Evolutionary conservation across 2,888 invertebrate genomes (phyloP).

Genomic region (Leucania comma): DNA sequence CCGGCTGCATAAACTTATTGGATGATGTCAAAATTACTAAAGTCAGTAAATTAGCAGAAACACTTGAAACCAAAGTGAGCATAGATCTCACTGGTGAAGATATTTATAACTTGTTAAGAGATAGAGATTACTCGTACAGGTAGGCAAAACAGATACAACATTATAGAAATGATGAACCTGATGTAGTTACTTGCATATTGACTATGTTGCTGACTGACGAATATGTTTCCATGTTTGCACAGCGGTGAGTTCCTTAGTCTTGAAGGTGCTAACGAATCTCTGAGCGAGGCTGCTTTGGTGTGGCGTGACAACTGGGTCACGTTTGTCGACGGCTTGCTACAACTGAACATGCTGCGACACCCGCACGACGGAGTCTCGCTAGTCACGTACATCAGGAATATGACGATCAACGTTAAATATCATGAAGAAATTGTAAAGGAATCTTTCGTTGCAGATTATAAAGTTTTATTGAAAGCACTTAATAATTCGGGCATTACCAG

Average conservation of each 20-base stretch:
- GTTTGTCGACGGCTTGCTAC: conserved; percentile 95
- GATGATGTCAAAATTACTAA: background rate
- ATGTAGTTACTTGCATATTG: too few relatives aligned
- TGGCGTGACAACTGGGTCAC: conserved; percentile 96
- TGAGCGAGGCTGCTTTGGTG: conserved; percentile 75
- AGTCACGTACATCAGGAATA: conserved; percentile 85
- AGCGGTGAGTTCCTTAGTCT: conserved; percentile 74
- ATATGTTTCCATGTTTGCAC: background rate
- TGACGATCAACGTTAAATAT: conserved; percentile 62
- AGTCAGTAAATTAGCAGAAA: background rate
- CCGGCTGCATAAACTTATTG: conserved; percentile 9
- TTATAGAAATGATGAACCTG: too few relatives aligned
- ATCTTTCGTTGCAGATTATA: conserved; percentile 8
- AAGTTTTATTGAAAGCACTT: conserved; percentile 51
- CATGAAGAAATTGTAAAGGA: conserved; percentile 42
- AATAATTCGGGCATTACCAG: conserved; percentile 53
- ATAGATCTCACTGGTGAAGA: conserved; percentile 41
- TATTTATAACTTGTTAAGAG: conserved; percentile 40
- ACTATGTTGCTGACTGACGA: too few relatives aligned
- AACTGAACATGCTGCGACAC: conserved; percentile 92
- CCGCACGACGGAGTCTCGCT: conserved; percentile 91
- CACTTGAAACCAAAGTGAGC: conserved; percentile 21
- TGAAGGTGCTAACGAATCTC: conserved; percentile 48
- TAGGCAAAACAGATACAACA: background rate
- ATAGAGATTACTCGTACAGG: conserved; percentile 52